Evolutionary conservation across 2,113 vertebrate genomes (phyloP).

Genomic region (Esox niger): DNA sequence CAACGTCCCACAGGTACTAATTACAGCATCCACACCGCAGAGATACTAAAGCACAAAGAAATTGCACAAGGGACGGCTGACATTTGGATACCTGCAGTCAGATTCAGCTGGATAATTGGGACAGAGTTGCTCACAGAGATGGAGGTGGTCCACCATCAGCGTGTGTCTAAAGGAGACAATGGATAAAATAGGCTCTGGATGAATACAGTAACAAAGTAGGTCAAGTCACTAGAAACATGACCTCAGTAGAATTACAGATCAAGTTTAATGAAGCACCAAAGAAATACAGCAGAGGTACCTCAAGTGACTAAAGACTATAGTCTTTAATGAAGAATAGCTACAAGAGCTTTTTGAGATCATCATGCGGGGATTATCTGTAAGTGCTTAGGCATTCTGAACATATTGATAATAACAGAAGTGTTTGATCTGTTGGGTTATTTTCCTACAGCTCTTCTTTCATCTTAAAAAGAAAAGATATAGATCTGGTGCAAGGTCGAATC

Average conservation of each 20-base stretch:
- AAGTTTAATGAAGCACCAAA: conserved; percentile 28
- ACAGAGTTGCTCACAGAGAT: conserved; percentile 55
- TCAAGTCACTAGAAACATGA: conserved; percentile 58
- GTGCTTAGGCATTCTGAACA: conserved; percentile 61
- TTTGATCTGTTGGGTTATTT: conserved; percentile 57
- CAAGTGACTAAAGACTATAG: conserved; percentile 43
- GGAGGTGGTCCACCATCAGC: conserved; percentile 59
- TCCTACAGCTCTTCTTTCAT: conserved; percentile 55
- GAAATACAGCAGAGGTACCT: conserved; percentile 32
- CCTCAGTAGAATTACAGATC: conserved; percentile 38
- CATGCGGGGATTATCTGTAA: conserved; percentile 66
- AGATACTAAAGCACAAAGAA: conserved; percentile 49
- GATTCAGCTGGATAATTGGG: conserved; percentile 72
- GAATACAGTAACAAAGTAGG: conserved; percentile 42
- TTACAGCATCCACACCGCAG: conserved; percentile 61
- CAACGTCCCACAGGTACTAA: conserved; percentile 76
- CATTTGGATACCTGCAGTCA: conserved; percentile 70
- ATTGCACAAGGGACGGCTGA: conserved; percentile 67
- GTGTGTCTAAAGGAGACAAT: conserved; percentile 40
- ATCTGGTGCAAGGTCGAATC: conserved; percentile 33
- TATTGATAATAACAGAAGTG: conserved; percentile 32
- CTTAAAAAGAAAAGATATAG: conserved; percentile 54
- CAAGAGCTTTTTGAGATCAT: conserved; percentile 60
- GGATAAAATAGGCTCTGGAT: conserved; percentile 67
- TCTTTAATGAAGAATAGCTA: conserved; percentile 55